Percentiles rank a stretch among this genome's conserved stretches.
phyloP scores from a whole-genome alignment of 2,888 invertebrate genomes.

The Thera britannica region DNA sequence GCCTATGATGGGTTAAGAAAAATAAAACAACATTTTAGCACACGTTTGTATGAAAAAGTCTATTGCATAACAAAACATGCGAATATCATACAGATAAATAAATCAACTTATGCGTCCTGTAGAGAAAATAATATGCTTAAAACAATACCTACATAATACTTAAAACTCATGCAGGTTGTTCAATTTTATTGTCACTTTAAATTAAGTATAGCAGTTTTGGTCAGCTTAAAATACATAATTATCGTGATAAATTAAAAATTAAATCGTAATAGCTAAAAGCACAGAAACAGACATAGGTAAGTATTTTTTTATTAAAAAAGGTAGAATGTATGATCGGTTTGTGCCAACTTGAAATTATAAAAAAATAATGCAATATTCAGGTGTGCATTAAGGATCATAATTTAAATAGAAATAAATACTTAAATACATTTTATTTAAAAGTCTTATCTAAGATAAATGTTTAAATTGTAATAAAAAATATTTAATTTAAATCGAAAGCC shows the following conservation, averaged over 20 bases:
- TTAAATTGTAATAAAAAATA: neutral
- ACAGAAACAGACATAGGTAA: neutral
- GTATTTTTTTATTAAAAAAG: neutral
- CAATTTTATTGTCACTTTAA: too few relatives aligned
- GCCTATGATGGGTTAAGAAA: neutral
- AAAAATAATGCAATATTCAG: constrained; percentile 6
- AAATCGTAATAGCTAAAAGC: neutral
- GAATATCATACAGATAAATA: constrained; percentile 3
- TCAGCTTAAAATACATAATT: neutral
- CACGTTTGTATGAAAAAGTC: constrained; percentile 66
- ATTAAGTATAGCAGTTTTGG: neutral
- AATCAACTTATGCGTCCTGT: constrained; percentile 6
- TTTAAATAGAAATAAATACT: constrained; percentile 4
- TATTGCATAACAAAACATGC: constrained; percentile 26
- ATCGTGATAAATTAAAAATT: neutral
- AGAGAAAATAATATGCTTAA: neutral
- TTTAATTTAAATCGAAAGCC: constrained; percentile 6
- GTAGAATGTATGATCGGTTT: constrained; percentile 7
- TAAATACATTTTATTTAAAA: constrained; percentile 1
- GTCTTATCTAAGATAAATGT: neutral
- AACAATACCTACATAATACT: neutral
- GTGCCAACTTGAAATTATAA: constrained; percentile 8
- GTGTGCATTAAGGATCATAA: neutral
- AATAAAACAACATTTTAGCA: constrained; percentile 64
- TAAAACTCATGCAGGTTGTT: neutral